These are phyloP conservation scores for Coptotermes formosanus DNA, from an alignment of 1,140 invertebrate genomes.

Conservation along the genomic window DNA sequence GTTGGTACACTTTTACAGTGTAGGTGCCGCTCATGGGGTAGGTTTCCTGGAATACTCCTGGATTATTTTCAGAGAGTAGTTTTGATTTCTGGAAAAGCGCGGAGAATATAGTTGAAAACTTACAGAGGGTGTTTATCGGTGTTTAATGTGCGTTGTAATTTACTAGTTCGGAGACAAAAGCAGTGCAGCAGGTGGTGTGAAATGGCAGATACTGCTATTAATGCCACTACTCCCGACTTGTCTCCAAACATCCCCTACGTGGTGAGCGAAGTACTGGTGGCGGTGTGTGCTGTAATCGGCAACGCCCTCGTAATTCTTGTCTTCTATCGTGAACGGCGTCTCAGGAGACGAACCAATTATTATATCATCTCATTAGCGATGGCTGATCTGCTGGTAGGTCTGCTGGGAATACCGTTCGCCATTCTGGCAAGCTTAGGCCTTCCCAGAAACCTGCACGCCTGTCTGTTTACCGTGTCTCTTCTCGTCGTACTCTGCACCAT, in stretches of 20 bases:
- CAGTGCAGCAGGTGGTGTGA: no score
- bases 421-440: conserved; percentile 73
- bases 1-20: no score
- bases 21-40: no score
- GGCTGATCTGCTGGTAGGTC: conserved; percentile 71
- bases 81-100: no score
- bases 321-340: conserved; percentile 70
- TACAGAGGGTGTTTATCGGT: no score
- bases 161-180: no score
- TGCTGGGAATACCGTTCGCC: conserved; percentile 76
- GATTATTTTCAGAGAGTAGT: no score
- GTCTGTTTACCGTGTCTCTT: conserved; percentile 83
- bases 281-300: conserved; percentile 74
- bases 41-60: no score
- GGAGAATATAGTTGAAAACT: no score
- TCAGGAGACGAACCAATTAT: conserved; percentile 82
- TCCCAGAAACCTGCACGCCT: conserved; percentile 74
- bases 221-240: not conserved
- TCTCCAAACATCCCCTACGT: conserved; percentile 66
- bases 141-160: no score
- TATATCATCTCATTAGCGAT: conserved; percentile 86
- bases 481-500: conserved; percentile 86
- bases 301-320: conserved; percentile 84
- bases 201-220: not conserved
- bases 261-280: conserved; percentile 75